Conservation (phyloP, 2,797 vertebrate species). For the Cyclopterus lumpus region DNA sequence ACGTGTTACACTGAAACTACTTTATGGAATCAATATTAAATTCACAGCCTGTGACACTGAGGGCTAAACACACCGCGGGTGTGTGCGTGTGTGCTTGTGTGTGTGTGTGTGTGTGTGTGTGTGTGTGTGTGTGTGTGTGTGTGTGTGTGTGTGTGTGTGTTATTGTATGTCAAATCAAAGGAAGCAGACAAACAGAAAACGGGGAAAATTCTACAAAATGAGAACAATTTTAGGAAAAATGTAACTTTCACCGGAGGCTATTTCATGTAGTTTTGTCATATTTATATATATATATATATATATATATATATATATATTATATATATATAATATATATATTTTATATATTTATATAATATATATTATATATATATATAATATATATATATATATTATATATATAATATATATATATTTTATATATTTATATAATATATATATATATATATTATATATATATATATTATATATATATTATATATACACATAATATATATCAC, state of each 20-base stretch:
- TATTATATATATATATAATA: too few relatives aligned
- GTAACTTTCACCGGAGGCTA: background rate
- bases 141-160: slow-evolving; percentile 10
- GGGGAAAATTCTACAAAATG: background rate
- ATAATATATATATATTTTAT: too few relatives aligned
- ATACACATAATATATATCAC: too few relatives aligned
- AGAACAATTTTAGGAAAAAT: background rate
- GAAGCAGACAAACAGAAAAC: background rate
- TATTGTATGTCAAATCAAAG: background rate
- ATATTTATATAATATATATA: too few relatives aligned
- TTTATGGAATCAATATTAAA: slow-evolving; percentile 99
- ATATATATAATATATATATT: too few relatives aligned
- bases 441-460: too few relatives aligned
- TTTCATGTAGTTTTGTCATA: background rate
- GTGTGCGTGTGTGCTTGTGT: slow-evolving; percentile 11
- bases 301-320: too few relatives aligned
- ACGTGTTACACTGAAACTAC: slow-evolving; percentile 99
- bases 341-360: too few relatives aligned
- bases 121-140: slow-evolving; percentile 14
- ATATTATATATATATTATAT: too few relatives aligned
- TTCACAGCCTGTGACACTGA: slow-evolving; percentile 94
- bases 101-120: slow-evolving; percentile 6
- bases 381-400: too few relatives aligned
- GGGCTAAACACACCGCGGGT: slow-evolving; percentile 89
- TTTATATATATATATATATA: too few relatives aligned